Base-by-base conservation (phyloP, 2,113 vertebrate species). In the Lipotes vexillifer region DNA sequence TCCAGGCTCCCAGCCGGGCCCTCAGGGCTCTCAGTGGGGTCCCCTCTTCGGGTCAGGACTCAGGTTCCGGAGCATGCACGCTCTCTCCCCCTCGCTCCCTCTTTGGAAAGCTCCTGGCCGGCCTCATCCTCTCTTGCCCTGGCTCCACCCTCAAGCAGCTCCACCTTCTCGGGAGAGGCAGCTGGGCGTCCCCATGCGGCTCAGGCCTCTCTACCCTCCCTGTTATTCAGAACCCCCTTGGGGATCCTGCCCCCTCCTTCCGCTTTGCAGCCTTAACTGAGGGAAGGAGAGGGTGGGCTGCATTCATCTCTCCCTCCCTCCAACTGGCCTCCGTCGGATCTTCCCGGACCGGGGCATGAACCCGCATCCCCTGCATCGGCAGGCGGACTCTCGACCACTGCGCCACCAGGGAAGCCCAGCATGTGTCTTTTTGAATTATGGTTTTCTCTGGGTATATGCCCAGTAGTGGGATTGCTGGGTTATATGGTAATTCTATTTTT, bases 31-130 rank as follows among this genome's bases (percentile, higher is more conserved):
- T 7, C 20, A 25, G 8, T 61, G 65, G 52, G 27, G 23, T 5
- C 8, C 21, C 7, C 31, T 49, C 23, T 31, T 57, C 3, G 46
- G 36, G 33, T 63, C 72, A 36, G 68, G 33, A 18, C 15, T 71
- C 55, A 9, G 6, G 1, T 36, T 65, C 0, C 5, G 46, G 36
- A 46, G 27, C 23, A 33, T 4, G 0, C 9, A 3, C 11, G 33
- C 8, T 23, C 49, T 46, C 49, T 65, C 13, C 29, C 49, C 46
- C 46, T 12, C 23, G 15, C 38, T 18, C 1, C 3, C n/a, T 55
- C 44, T 23, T 12, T 46, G 11, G 33, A 75, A 77, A 85, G 61
- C 44, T 75, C 31, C 2, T 69, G 59, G 61, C 61, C 7, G 1
- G 21, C 33, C 25, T 88, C 44, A 23, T 82, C 25, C 38, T 15